Evolutionary conservation across 2,888 invertebrate species (phyloP), one percentile per base, ranked within the genome.

Genomic region (Melieria crassipennis): DNA sequence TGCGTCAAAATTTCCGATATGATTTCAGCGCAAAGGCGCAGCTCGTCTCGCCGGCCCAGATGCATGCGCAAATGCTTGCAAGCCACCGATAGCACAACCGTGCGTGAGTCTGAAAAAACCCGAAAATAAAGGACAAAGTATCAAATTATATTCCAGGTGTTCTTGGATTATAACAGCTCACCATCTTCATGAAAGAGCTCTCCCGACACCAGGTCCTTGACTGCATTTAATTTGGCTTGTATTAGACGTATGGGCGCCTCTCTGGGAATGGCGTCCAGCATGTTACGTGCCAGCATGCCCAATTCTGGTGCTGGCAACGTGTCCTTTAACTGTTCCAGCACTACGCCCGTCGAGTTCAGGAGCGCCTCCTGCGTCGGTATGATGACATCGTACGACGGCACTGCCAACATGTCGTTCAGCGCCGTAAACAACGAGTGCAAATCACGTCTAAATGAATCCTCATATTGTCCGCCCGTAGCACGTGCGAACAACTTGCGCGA

Each of bases 381-480:
- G 66, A 95, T 91, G 79, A 92, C 91, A 62, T 93, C 93, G 77
- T 92, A 90, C 43, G 91, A 91, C 7, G 91, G 90, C 56, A 92
- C 90, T 1, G 90, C 88, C 67, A 94, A 83, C 91, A 97, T 92
- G 72, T 92, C 91, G 81, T 93, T 93, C 60, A 97, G 88, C 0
- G 95, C 93, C 1, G 91, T 90, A 76, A 96, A 91, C 0, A 97
- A 92, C 57, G 92, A 92, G 77, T 94, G 91, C 13, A 97, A 89
- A 82, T 96, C 96, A 13, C 93, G 85, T 9, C 92, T 88, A 83
- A 97, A 97, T 79, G 93, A 93, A 81, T 96, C 96, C 82, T 96
- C 96, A 82, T 93, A 94, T 85, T 95, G 93, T 0, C 95, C 95
- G 7, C 94, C 94, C 0, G 95, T 96, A 0, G 96, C 96, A 16